phyloP scores from a whole-genome alignment of 2,888 invertebrate species.

The Mythimna pallens region DNA sequence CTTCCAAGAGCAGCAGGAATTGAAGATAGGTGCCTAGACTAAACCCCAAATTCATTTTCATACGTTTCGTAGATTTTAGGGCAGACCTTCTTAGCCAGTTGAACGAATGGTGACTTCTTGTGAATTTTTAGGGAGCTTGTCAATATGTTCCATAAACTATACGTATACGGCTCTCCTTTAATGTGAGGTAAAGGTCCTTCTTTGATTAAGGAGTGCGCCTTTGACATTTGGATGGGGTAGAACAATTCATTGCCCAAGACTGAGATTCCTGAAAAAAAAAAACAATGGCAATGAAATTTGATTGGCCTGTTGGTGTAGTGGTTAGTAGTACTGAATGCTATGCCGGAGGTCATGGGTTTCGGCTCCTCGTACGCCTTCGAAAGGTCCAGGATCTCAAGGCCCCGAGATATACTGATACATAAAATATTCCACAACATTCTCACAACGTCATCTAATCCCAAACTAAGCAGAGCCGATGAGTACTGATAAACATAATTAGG shows the following conservation, averaged over 20 bases:
- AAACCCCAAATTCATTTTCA: slow-evolving; percentile 53
- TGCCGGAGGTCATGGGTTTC: no score
- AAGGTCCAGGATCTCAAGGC: no score
- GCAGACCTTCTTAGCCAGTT: slow-evolving; percentile 57
- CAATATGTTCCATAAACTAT: slow-evolving; percentile 38
- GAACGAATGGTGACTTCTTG: slow-evolving; percentile 48
- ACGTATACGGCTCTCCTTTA: slow-evolving; percentile 9
- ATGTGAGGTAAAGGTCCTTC: slow-evolving; percentile 21
- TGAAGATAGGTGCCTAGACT: not conserved
- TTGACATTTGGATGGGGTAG: slow-evolving; percentile 91
- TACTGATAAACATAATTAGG: no score
- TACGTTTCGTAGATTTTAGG: slow-evolving; percentile 58
- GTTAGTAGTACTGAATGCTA: no score
- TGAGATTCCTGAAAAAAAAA: slow-evolving; percentile 82
- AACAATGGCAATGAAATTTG: no score
- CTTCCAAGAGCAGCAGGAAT: not conserved
- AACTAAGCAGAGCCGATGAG: no score
- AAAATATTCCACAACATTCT: no score
- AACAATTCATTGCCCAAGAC: slow-evolving; percentile 91
- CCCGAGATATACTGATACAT: no score
- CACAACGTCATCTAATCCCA: no score
- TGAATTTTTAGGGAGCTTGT: slow-evolving; percentile 24
- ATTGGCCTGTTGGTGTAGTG: no score
- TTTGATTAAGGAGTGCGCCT: slow-evolving; percentile 91
- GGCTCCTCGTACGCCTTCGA: no score